These are phyloP conservation scores for Microplitis mediator DNA, from an alignment of 1,140 invertebrate species.

Conservation along the genomic window DNA sequence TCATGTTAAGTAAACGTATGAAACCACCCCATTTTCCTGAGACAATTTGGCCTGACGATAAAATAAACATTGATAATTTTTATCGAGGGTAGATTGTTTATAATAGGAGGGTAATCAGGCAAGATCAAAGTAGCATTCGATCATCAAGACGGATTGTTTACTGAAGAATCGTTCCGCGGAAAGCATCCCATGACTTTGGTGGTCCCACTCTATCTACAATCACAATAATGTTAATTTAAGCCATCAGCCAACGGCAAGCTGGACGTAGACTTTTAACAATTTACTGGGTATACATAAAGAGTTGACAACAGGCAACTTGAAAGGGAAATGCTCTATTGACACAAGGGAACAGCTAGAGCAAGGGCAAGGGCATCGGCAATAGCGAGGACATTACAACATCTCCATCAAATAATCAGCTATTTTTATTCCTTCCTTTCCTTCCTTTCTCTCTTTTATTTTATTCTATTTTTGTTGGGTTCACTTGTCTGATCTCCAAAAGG, in stretches of 20 bases:
- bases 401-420: too few relatives aligned
- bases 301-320: conserved; percentile 58
- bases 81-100: conserved; percentile 54
- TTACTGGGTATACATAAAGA: conserved; percentile 62
- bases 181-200: neutral
- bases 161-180: conserved; percentile 39
- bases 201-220: conserved; percentile 54
- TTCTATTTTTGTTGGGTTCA: too few relatives aligned
- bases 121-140: conserved; percentile 59
- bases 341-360: conserved; percentile 41
- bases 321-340: conserved; percentile 65
- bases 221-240: conserved; percentile 65
- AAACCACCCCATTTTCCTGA: neutral
- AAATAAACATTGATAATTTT: conserved; percentile 2
- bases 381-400: too few relatives aligned
- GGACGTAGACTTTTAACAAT: conserved; percentile 44
- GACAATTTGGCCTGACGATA: neutral
- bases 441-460: too few relatives aligned
- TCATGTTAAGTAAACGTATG: too few relatives aligned
- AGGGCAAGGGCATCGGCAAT: neutral
- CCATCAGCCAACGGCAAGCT: neutral
- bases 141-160: conserved; percentile 64
- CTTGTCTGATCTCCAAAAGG: too few relatives aligned
- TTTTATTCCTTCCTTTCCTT: too few relatives aligned
- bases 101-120: conserved; percentile 59